Conservation (phyloP, 2,888 invertebrate species). For the Brenthis hecate region DNA sequence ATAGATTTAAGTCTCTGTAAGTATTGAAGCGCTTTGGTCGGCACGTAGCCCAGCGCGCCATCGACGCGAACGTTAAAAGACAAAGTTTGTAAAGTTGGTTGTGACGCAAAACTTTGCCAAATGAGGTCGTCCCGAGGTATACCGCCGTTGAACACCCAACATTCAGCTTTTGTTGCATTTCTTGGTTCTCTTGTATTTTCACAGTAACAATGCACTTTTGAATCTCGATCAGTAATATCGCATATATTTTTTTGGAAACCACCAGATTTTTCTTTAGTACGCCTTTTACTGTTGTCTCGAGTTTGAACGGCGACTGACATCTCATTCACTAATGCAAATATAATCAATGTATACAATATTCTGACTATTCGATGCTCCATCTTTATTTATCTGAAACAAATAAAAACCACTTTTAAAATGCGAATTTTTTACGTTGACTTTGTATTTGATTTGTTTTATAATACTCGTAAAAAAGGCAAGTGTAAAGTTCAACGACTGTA, state of each 20-base stretch:
- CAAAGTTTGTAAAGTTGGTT: conserved; percentile 86
- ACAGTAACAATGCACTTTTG: conserved; percentile 87
- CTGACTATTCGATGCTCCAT: conserved; percentile 71
- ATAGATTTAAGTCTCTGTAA: conserved; percentile 85
- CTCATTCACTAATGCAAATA: conserved; percentile 73
- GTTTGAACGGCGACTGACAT: conserved; percentile 76
- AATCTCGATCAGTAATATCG: conserved; percentile 78
- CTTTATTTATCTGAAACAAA: conserved; percentile 74
- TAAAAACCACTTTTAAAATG: conserved; percentile 7
- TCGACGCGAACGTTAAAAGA: conserved; percentile 87
- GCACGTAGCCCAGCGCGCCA: conserved; percentile 87
- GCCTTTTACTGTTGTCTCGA: conserved; percentile 69
- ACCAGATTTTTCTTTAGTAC: conserved; percentile 73
- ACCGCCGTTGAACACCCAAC: conserved; percentile 88
- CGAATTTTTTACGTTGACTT: conserved; percentile 3
- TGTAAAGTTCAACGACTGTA: conserved; percentile 5
- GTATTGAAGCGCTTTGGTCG: conserved; percentile 86
- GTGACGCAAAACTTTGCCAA: conserved; percentile 89
- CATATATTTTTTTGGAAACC: conserved; percentile 82
- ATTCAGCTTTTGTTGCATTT: conserved; percentile 88
- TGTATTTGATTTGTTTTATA: not conserved
- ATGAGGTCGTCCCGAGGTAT: conserved; percentile 86
- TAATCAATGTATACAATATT: conserved; percentile 71
- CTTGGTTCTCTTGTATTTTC: conserved; percentile 78
- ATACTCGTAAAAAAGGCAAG: conserved; percentile 12